phyloP scores from a whole-genome alignment of 2,113 vertebrate species.

The Columbina picui region DNA sequence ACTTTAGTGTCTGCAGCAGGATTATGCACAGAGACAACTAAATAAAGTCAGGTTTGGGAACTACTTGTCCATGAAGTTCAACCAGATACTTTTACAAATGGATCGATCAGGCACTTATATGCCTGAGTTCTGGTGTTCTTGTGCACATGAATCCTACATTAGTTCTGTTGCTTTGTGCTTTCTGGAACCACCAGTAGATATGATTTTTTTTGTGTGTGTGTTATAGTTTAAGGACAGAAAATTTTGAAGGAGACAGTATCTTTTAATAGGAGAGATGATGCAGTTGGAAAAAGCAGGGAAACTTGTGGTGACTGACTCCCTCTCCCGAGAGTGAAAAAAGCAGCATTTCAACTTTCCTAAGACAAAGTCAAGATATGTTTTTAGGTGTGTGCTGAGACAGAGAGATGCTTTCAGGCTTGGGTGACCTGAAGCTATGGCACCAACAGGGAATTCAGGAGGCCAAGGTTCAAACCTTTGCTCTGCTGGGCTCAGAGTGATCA shows the following conservation, averaged over 20 bases:
- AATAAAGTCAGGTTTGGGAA: constrained; percentile 1
- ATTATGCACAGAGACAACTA: constrained; percentile 40
- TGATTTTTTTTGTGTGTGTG: not conserved
- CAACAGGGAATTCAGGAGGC: not conserved
- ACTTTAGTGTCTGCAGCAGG: not conserved
- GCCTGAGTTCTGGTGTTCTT: not conserved
- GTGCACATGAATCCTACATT: not conserved
- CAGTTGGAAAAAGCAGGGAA: not conserved
- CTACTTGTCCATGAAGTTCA: not conserved
- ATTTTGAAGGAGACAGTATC: not conserved
- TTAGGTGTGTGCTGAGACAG: not conserved
- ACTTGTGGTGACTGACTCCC: not conserved
- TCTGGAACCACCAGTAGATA: not conserved
- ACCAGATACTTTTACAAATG: not conserved
- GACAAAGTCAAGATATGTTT: not conserved
- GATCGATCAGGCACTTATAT: not conserved
- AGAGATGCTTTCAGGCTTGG: not conserved
- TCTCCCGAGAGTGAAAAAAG: not conserved
- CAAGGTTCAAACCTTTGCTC: not conserved
- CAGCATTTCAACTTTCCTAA: not conserved
- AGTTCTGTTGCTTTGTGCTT: not conserved
- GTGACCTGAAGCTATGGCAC: not conserved
- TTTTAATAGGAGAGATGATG: not conserved
- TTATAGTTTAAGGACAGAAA: not conserved
- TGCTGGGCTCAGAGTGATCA: not conserved